These are phyloP conservation scores for Rhyacophila evoluta DNA, from an alignment of 2,888 invertebrate species.

Conservation along the genomic window DNA sequence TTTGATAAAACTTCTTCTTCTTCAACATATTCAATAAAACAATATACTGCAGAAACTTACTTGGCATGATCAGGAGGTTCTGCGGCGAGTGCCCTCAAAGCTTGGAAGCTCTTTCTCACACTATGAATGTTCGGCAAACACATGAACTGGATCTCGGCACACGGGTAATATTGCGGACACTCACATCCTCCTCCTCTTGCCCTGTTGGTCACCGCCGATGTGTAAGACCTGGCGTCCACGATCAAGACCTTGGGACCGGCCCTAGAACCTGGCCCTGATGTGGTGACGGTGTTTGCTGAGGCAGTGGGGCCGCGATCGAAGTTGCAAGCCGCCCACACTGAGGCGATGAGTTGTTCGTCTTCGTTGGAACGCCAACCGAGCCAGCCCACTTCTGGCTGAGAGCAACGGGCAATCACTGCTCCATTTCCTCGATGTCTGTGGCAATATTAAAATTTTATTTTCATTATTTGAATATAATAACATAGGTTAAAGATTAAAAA, in stretches of 20 bases:
- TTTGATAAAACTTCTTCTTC: too few species aligned
- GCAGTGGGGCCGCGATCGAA: slow-evolving; percentile 70
- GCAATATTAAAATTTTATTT: too few species aligned
- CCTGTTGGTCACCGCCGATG: slow-evolving; percentile 95
- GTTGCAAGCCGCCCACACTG: slow-evolving; percentile 84
- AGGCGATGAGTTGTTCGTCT: slow-evolving; percentile 90
- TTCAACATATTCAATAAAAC: too few species aligned
- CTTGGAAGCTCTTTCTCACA: slow-evolving; percentile 92
- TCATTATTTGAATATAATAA: too few species aligned
- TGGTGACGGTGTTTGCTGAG: slow-evolving; percentile 54
- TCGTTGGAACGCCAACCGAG: slow-evolving; percentile 91
- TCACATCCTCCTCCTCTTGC: slow-evolving; percentile 98
- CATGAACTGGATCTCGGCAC: slow-evolving; percentile 97
- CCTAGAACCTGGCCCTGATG: slow-evolving; percentile 60
- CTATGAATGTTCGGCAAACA: slow-evolving; percentile 97
- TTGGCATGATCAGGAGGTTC: slow-evolving; percentile 83
- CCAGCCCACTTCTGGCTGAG: slow-evolving; percentile 97
- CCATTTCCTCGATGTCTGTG: slow-evolving; percentile 89
- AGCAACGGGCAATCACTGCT: slow-evolving; percentile 93
- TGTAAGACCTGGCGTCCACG: slow-evolving; percentile 95
- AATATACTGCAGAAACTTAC: too few species aligned
- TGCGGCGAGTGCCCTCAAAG: slow-evolving; percentile 83
- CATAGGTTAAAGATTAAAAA: too few species aligned
- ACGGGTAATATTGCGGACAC: slow-evolving; percentile 94
- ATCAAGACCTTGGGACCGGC: slow-evolving; percentile 81